These are phyloP conservation scores for Riptortus pedestris DNA, from an alignment of 1,140 invertebrate species.

Conservation along the genomic window DNA sequence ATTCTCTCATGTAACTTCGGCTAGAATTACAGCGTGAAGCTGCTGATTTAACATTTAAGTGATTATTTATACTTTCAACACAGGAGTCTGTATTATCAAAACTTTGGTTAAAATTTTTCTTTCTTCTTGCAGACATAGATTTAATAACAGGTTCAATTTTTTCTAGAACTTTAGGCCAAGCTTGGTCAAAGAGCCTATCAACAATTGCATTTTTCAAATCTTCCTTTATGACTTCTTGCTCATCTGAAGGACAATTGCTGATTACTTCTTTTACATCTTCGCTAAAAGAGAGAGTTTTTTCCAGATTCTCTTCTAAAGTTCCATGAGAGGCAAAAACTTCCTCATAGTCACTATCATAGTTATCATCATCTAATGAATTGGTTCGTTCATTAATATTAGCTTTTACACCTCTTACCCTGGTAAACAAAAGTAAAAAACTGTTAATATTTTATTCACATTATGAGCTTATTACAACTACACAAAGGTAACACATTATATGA, in stretches of 20 bases:
- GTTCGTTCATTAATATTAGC: background rate
- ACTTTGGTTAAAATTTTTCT: background rate
- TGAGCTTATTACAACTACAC: too few species aligned
- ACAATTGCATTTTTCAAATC: background rate
- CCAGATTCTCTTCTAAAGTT: background rate
- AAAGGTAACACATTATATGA: too few species aligned
- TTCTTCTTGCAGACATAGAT: background rate
- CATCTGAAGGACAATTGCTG: background rate
- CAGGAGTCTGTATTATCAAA: background rate
- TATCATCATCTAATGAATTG: background rate
- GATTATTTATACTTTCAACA: background rate
- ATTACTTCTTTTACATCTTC: background rate
- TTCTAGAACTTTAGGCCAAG: background rate
- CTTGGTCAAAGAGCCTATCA: slow-evolving; percentile 17
- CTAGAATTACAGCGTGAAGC: background rate
- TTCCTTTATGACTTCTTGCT: background rate
- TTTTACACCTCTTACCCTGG: slow-evolving; percentile 9
- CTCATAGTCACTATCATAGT: background rate
- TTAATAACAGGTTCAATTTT: slow-evolving; percentile 16
- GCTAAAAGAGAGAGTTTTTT: background rate
- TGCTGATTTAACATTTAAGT: background rate
- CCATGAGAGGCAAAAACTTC: background rate
- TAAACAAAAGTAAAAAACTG: too few species aligned
- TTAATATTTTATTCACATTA: too few species aligned
- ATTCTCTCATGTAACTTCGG: background rate